Evolutionary conservation across 2,113 vertebrate species (phyloP).

Genomic region (Chauna torquata): DNA sequence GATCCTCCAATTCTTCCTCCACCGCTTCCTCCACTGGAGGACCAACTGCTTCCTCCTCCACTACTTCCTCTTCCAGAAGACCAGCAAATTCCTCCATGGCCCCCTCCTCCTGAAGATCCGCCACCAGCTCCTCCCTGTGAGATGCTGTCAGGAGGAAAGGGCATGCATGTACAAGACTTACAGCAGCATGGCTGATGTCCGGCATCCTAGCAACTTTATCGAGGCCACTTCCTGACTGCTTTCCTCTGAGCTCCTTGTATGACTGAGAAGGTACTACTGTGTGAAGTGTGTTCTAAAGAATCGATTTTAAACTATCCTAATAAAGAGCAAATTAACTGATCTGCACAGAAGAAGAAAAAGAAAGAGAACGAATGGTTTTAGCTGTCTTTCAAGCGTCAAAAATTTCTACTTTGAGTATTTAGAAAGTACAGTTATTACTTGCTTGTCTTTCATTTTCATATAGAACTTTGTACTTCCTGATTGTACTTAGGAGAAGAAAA

Average conservation of each 20-base stretch:
- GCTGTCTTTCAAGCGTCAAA: neutral
- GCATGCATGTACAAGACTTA: rapidly evolving
- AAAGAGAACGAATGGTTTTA: neutral
- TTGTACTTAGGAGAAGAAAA: neutral
- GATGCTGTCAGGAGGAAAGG: neutral
- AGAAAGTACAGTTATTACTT: neutral
- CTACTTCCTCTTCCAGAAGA: neutral
- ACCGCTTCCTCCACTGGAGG: neutral
- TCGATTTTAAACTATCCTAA: neutral
- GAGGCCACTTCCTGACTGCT: neutral
- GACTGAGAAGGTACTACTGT: neutral
- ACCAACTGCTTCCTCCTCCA: neutral
- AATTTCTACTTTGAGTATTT: neutral
- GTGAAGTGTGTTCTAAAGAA: neutral
- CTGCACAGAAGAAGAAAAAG: neutral
- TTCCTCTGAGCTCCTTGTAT: neutral
- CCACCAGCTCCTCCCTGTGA: conserved; percentile 32
- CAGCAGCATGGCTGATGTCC: neutral
- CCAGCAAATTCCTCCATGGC: neutral
- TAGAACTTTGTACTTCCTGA: neutral
- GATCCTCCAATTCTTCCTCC: neutral
- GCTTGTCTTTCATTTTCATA: neutral
- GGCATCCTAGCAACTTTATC: rapidly evolving
- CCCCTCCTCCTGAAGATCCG: conserved; percentile 32
- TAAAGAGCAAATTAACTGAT: neutral